Base-by-base conservation (phyloP, 2,797 vertebrate genomes). In the Galago senegalensis region DNA sequence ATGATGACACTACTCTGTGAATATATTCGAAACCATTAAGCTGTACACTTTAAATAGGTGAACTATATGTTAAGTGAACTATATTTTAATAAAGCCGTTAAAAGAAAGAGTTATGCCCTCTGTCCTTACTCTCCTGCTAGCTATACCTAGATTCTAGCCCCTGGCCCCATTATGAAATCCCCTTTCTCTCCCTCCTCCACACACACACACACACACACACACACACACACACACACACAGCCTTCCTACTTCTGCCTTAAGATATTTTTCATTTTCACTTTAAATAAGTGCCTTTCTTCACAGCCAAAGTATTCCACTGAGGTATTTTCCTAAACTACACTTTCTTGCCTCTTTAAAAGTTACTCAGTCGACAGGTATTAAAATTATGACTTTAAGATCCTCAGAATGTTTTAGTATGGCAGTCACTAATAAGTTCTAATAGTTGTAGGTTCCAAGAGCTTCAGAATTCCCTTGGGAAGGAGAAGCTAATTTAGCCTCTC, bases 351-450 rank as follows among this genome's bases (percentile, higher is more conserved):
- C 81, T 67, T 79, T 84, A 79, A 73, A 65, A 94, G 56, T 77
- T 92, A 49, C 61, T 46, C 61, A 61, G 34, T 60, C 16, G 82
- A 84, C 70, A 90, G 58, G 46, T 87, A 69, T 67, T 70, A 70
- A 91, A 97, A n/a, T 95, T 29, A 82, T 82, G 77, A 34, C n/a
- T 79, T 84, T 58, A 69, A 60, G 29, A 72, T 49, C 61, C 46
- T 67, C 67, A 2, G 4, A 72, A 82, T 13, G 25, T 67, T 23
- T n/a, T 21, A n/a, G 17, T n/a, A 43, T 31, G 61, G 67, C 49
- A 27, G 70, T 56, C 72, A 72, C 43, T 65, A 58, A 37, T 20
- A 65, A 69, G 37, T 58, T 60, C 29, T 61, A 53, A 75, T 29
- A 53, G 82, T 7, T 65, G 12, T 89, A 40, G 92, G 65, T 82